A percentile compares a stretch with the other conserved stretches of the same genome.
Conservation (phyloP, 2,113 vertebrate species). For the Sula dactylatra region DNA sequence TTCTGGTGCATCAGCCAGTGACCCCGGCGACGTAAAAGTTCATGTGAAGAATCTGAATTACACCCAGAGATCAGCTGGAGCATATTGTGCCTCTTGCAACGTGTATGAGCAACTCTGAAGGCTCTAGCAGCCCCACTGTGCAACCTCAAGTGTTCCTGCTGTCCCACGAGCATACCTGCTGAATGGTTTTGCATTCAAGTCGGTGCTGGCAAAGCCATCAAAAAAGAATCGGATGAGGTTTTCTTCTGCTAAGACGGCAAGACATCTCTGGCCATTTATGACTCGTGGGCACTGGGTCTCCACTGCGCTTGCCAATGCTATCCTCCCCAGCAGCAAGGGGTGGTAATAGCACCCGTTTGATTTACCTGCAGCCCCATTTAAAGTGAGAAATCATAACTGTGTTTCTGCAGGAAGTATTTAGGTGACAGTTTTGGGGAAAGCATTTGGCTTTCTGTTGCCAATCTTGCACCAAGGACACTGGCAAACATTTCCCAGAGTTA, state of each 20-base stretch:
- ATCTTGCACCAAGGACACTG: background rate
- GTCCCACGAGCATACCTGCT: background rate
- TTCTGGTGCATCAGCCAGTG: background rate
- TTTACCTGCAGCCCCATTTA: background rate
- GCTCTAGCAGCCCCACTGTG: background rate
- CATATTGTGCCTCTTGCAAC: fast-evolving
- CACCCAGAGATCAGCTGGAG: background rate
- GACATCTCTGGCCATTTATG: fast-evolving
- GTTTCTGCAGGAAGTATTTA: background rate
- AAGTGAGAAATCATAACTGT: background rate
- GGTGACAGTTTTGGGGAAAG: background rate
- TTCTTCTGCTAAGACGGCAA: background rate
- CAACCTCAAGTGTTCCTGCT: background rate
- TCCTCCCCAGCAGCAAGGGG: background rate
- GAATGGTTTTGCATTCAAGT: background rate
- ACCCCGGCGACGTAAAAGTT: background rate
- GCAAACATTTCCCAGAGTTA: background rate
- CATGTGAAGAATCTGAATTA: background rate
- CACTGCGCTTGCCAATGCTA: background rate
- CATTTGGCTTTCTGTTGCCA: background rate
- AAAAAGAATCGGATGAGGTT: background rate
- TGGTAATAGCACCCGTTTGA: no score
- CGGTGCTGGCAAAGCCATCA: background rate
- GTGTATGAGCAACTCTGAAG: fast-evolving
- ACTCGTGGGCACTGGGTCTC: background rate